These are phyloP conservation scores for Centropyge bicolor DNA, from an alignment of 2,797 vertebrate species.

Conservation along the genomic window DNA sequence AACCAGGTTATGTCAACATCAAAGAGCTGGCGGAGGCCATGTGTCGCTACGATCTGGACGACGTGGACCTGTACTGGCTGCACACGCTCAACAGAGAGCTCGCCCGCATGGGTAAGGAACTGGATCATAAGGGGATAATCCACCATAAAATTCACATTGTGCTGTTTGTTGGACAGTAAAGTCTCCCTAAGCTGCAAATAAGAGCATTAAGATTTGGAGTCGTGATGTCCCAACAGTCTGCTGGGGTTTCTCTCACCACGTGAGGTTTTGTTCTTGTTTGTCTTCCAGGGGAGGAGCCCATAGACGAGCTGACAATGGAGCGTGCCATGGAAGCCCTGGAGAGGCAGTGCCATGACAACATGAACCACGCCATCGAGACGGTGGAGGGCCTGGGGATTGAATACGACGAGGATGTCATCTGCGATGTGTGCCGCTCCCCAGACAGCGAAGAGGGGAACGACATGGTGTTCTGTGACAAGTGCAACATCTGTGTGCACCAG, in stretches of 20 bases:
- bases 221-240: background rate
- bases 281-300: constrained; percentile 86
- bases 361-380: constrained; percentile 98
- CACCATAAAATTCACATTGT: background rate
- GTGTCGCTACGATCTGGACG: constrained; percentile 97
- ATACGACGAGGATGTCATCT: constrained; percentile 98
- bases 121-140: background rate
- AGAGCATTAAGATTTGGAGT: background rate
- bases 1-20: constrained; percentile 94
- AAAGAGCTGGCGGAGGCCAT: constrained; percentile 93
- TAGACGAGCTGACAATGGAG: constrained; percentile 97
- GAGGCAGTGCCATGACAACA: constrained; percentile 95
- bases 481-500: constrained; percentile 99
- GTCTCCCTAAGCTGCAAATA: background rate
- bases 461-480: constrained; percentile 99
- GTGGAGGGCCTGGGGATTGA: constrained; percentile 98
- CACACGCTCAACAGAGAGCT: constrained; percentile 91
- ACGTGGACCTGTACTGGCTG: constrained; percentile 97
- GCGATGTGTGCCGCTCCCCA: constrained; percentile 97
- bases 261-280: background rate
- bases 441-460: constrained; percentile 99
- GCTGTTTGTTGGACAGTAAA: background rate
- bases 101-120: constrained; percentile 90
- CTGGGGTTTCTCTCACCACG: constrained; percentile 10
- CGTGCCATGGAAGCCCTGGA: constrained; percentile 94